A percentile compares a stretch with the other conserved stretches of the same genome.
These are phyloP conservation scores for Cyphomyrus discorhynchus DNA, from an alignment of 2,113 vertebrate genomes.

Conservation along the genomic window DNA sequence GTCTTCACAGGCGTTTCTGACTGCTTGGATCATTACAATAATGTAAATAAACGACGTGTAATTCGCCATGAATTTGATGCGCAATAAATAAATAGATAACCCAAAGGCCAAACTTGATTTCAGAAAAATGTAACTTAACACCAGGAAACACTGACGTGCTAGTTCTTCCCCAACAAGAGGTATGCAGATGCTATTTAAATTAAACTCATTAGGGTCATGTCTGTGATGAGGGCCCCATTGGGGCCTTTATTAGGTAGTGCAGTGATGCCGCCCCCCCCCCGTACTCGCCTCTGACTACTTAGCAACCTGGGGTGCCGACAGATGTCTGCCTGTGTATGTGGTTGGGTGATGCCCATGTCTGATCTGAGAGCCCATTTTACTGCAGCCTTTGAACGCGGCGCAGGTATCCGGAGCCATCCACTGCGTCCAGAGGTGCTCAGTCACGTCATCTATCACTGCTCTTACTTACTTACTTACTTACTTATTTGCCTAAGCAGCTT, in stretches of 20 bases:
- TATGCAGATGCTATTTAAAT: slow-evolving; percentile 35
- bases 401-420: not conserved
- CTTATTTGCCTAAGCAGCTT: not conserved
- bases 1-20: not conserved
- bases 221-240: slow-evolving; percentile 31
- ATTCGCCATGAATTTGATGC: not conserved
- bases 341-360: slow-evolving; percentile 17
- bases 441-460: not conserved
- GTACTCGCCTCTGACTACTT: slow-evolving; percentile 27
- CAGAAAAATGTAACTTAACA: not conserved
- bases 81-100: not conserved
- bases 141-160: slow-evolving; percentile 19
- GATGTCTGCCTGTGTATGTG: slow-evolving; percentile 31
- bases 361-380: slow-evolving; percentile 4
- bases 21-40: not conserved
- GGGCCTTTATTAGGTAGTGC: slow-evolving; percentile 30
- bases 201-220: slow-evolving; percentile 47
- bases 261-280: slow-evolving; percentile 33
- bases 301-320: slow-evolving; percentile 34
- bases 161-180: slow-evolving; percentile 27
- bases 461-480: not conserved
- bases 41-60: not conserved
- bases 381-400: not conserved
- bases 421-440: not conserved
- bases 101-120: not conserved